phyloP scores from a whole-genome alignment of 2,888 invertebrate species.

The Zele albiditarsus region DNA sequence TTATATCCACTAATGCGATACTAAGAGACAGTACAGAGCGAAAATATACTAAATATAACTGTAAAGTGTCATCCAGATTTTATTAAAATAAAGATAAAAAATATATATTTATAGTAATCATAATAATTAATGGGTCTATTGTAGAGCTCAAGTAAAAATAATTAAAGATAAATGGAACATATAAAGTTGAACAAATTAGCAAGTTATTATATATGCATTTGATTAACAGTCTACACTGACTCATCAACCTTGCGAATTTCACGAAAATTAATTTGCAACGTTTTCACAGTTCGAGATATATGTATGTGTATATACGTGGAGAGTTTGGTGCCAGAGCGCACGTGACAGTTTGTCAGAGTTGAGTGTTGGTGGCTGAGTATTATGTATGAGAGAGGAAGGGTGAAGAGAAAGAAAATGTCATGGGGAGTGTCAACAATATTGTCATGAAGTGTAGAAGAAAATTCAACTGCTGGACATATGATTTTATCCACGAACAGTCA shows the following conservation, averaged over 20 bases:
- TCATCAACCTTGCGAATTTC: background rate
- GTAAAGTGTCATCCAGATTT: background rate
- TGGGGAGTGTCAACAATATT: background rate
- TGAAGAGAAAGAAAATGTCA: background rate
- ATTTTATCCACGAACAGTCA: too few relatives aligned
- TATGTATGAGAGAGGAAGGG: background rate
- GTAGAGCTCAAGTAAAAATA: background rate
- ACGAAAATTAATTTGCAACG: constrained; percentile 15
- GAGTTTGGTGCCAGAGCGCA: background rate
- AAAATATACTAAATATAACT: too few relatives aligned
- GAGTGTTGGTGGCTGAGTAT: background rate
- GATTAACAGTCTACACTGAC: too few relatives aligned
- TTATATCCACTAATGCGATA: background rate
- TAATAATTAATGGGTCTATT: background rate
- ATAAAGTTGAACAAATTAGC: background rate
- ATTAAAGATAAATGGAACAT: background rate
- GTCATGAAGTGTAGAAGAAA: background rate
- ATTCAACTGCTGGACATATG: too few relatives aligned
- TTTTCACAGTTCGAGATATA: background rate
- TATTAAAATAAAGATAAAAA: background rate
- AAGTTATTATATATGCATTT: background rate
- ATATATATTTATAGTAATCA: background rate
- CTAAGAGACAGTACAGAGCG: background rate
- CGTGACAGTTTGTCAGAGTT: constrained; percentile 7
- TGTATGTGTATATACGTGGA: background rate